phyloP scores from a whole-genome alignment of 2,113 vertebrate genomes.

The Leptodactylus fuscus region DNA sequence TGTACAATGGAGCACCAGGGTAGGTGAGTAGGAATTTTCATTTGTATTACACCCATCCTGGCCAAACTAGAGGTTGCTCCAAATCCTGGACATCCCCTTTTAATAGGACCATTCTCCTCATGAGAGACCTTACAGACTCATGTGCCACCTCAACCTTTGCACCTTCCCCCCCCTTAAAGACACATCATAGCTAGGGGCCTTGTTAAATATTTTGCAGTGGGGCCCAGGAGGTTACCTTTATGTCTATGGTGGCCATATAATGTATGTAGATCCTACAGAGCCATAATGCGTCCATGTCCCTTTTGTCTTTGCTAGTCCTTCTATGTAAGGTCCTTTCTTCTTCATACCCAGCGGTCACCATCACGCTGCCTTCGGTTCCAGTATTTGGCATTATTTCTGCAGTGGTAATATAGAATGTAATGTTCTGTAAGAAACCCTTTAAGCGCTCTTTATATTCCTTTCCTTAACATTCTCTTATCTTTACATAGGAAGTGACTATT shows the following conservation, averaged over 20 bases:
- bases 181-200: too few species aligned
- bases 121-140: too few species aligned
- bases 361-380: constrained; percentile 75
- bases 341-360: background rate
- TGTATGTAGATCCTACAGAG: background rate
- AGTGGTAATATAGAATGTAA: constrained; percentile 77
- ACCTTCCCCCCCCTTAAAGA: too few species aligned
- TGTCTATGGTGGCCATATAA: background rate
- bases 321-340: background rate
- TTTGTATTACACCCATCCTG: too few species aligned
- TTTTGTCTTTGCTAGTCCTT: background rate
- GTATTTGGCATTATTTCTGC: constrained; percentile 68
- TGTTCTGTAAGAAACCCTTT: constrained; percentile 82
- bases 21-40: too few species aligned
- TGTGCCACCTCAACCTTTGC: too few species aligned
- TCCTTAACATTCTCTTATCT: constrained; percentile 76
- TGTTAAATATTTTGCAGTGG: too few species aligned
- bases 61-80: too few species aligned
- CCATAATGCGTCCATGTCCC: background rate
- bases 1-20: too few species aligned
- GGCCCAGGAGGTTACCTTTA: background rate
- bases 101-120: too few species aligned
- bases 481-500: constrained; percentile 79
- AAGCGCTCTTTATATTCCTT: constrained; percentile 81
- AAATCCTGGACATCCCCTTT: too few species aligned